Percentiles rank a stretch among this genome's conserved stretches.
phyloP scores from a whole-genome alignment of 2,888 invertebrate species.

The Meandrusa payeni region DNA sequence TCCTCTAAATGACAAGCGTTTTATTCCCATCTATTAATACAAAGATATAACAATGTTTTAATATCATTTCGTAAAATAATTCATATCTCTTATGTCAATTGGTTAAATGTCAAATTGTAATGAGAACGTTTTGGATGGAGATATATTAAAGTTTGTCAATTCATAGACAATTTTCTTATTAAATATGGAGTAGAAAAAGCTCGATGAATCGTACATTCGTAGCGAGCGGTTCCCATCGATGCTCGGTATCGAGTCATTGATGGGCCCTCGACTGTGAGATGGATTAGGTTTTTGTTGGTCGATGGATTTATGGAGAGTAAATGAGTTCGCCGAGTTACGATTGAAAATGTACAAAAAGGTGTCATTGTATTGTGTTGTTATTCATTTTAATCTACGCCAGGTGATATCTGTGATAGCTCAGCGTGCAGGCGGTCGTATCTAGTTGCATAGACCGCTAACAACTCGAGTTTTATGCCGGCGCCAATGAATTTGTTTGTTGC shows the following conservation, averaged over 20 bases:
- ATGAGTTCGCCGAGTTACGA: conserved; percentile 25
- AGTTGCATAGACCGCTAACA: too few species aligned
- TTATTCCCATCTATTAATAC: background rate
- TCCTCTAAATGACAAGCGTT: accelerated
- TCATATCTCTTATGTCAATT: background rate
- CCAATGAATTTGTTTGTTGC: too few species aligned
- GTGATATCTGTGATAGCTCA: too few species aligned
- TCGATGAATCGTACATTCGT: conserved; percentile 57
- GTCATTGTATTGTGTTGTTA: conserved; percentile 6
- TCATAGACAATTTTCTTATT: conserved; percentile 52
- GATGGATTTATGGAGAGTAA: conserved; percentile 43
- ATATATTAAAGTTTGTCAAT: conserved; percentile 38
- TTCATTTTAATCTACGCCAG: too few species aligned
- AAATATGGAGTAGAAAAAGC: conserved; percentile 53
- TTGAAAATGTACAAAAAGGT: conserved; percentile 20
- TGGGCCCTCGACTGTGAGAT: conserved; percentile 49
- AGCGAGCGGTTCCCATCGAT: conserved; percentile 65
- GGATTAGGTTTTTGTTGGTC: conserved; percentile 66
- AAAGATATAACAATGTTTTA: background rate
- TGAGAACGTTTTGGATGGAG: background rate
- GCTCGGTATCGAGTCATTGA: conserved; percentile 34
- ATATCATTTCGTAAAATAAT: background rate
- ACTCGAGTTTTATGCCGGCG: too few species aligned
- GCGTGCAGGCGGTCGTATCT: too few species aligned
- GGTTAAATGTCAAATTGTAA: conserved; percentile 3